phyloP scores from a whole-genome alignment of 2,113 vertebrate species.

The Mastomys coucha region DNA sequence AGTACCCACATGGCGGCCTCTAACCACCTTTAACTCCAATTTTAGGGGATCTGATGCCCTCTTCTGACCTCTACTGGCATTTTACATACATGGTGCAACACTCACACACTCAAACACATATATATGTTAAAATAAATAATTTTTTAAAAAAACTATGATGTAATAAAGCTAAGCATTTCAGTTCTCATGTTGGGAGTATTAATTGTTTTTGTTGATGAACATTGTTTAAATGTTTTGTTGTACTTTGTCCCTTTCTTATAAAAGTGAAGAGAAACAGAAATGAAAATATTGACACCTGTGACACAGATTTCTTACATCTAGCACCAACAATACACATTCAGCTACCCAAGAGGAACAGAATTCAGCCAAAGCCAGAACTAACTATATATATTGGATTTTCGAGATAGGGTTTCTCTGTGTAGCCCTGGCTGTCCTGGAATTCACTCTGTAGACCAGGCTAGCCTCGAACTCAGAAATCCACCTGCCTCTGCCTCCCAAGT shows the following conservation, averaged over 20 bases:
- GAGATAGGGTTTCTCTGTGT: too few species aligned
- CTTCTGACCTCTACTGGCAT: not conserved
- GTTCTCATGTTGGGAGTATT: not conserved
- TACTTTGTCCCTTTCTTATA: not conserved
- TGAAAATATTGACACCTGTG: not conserved
- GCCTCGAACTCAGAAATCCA: too few species aligned
- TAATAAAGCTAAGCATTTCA: slow-evolving; percentile 11
- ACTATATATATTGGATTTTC: too few species aligned
- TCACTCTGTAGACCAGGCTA: too few species aligned
- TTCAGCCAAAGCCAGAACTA: too few species aligned
- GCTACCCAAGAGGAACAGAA: not conserved
- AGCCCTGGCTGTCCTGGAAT: too few species aligned
- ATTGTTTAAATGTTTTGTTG: slow-evolving; percentile 50
- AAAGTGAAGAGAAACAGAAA: slow-evolving; percentile 44
- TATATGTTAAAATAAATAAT: not conserved
- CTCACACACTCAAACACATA: not conserved
- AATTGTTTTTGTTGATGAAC: not conserved
- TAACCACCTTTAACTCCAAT: not conserved
- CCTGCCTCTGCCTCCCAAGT: too few species aligned
- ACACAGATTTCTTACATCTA: not conserved
- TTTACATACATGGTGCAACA: not conserved
- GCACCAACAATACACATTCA: not conserved
- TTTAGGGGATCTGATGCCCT: not conserved
- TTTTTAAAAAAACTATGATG: not conserved
- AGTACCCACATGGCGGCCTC: not conserved